A percentile compares a stretch with the other conserved stretches of the same genome.
Conservation (phyloP, 2,888 invertebrate species). For the Drosophila anomalipes region DNA sequence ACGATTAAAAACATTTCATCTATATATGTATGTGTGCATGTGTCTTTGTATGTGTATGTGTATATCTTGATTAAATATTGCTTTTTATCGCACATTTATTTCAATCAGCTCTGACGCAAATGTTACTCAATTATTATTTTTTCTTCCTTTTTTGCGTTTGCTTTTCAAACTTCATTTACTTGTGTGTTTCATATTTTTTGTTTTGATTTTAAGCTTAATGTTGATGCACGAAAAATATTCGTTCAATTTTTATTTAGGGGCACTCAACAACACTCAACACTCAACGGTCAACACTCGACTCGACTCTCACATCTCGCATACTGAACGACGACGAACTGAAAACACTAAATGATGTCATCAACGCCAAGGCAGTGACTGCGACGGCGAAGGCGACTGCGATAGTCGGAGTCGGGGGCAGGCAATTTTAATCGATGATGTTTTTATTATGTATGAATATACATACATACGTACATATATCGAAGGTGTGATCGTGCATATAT, state of each 20-base stretch:
- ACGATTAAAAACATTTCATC: conserved; percentile 48
- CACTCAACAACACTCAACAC: conserved; percentile 25
- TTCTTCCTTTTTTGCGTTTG: conserved; percentile 7
- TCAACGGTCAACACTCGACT: conserved; percentile 35
- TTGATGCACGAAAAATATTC: conserved; percentile 22
- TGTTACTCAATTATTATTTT: conserved; percentile 43
- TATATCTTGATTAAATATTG: conserved; percentile 64
- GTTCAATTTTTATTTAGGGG: conserved; percentile 42
- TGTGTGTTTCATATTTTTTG: conserved; percentile 33
- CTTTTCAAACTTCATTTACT: conserved; percentile 14
- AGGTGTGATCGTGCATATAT: conserved; percentile 31
- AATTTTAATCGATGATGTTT: conserved; percentile 79
- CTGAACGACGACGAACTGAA: conserved; percentile 48
- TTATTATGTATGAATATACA: conserved; percentile 50
- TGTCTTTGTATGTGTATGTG: conserved; percentile 19
- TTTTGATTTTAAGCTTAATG: conserved; percentile 30
- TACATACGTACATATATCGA: conserved; percentile 16
- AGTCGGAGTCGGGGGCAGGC: conserved; percentile 59
- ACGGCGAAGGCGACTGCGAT: conserved; percentile 45
- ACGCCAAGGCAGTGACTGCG: conserved; percentile 52
- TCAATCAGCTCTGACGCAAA: conserved; percentile 58
- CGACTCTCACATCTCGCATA: conserved; percentile 33
- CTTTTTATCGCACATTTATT: conserved; percentile 54
- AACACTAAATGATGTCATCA: conserved; percentile 76
- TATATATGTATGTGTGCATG: conserved; percentile 12